Percentiles rank a stretch among this genome's conserved stretches.
Evolutionary conservation across 2,797 vertebrate species (phyloP).

Genomic region (Paedocypris micromegethes): DNA sequence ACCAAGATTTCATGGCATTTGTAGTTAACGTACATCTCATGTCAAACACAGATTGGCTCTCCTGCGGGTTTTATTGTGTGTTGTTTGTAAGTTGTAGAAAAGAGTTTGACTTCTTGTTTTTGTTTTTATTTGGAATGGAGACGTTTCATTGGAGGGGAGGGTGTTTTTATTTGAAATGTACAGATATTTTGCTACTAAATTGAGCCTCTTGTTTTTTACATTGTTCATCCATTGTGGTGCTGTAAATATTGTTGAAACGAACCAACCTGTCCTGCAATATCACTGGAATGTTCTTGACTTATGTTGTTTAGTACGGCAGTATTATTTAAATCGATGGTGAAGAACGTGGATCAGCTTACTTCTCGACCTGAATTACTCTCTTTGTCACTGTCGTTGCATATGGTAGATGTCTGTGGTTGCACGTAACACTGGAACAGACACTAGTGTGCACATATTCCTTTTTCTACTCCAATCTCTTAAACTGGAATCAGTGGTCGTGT

Average conservation of each 20-base stretch:
- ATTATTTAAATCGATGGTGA: slow-evolving; percentile 50
- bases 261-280: slow-evolving; percentile 34
- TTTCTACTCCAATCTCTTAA: slow-evolving; percentile 47
- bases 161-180: slow-evolving; percentile 51
- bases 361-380: slow-evolving; percentile 41
- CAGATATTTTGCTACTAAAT: slow-evolving; percentile 56
- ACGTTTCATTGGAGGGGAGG: slow-evolving; percentile 33
- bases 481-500: slow-evolving; percentile 49
- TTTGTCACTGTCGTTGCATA: slow-evolving; percentile 42
- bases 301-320: slow-evolving; percentile 46
- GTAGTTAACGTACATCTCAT: slow-evolving; percentile 37
- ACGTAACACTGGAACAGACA: slow-evolving; percentile 47
- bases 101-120: slow-evolving; percentile 37
- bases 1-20: slow-evolving; percentile 33
- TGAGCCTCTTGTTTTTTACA: slow-evolving; percentile 55
- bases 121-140: slow-evolving; percentile 5
- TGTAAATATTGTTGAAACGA: slow-evolving; percentile 49
- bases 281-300: slow-evolving; percentile 41
- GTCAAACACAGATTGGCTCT: slow-evolving; percentile 40
- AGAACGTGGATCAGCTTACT: slow-evolving; percentile 46
- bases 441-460: slow-evolving; percentile 45
- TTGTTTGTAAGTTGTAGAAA: slow-evolving; percentile 46
- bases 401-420: slow-evolving; percentile 48
- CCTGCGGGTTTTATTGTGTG: slow-evolving; percentile 44
- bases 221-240: slow-evolving; percentile 52